Evolutionary conservation across 1,140 invertebrate genomes (phyloP).

Genomic region (Pogonus chalceus): DNA sequence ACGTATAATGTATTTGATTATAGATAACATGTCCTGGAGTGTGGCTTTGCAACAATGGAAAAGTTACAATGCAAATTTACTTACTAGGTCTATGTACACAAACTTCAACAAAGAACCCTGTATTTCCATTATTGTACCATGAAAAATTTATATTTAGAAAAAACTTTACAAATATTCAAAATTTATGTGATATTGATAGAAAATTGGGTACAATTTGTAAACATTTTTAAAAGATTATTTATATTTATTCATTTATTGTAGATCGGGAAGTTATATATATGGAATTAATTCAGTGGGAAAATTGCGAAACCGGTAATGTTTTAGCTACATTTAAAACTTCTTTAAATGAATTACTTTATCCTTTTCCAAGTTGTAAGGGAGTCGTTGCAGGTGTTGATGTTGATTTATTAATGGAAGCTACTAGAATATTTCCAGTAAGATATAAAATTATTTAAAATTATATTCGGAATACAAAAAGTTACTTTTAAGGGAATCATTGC

Average conservation of each 20-base stretch:
- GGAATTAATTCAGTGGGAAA: constrained; percentile 53
- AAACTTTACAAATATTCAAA: constrained; percentile 42
- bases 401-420: constrained; percentile 55
- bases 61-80: constrained; percentile 49
- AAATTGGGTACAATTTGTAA: constrained; percentile 19
- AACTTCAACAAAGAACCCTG: constrained; percentile 44
- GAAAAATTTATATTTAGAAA: constrained; percentile 56
- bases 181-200: constrained; percentile 35
- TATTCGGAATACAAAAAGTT: constrained; percentile 7
- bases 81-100: constrained; percentile 48
- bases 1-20: constrained; percentile 19
- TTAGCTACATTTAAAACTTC: constrained; percentile 52
- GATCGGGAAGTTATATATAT: constrained; percentile 47
- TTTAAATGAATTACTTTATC: constrained; percentile 52
- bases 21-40: constrained; percentile 64
- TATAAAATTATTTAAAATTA: constrained; percentile 5
- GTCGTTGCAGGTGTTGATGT: constrained; percentile 43
- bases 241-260: constrained; percentile 23
- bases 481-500: constrained; percentile 44
- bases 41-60: constrained; percentile 60
- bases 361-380: constrained; percentile 34
- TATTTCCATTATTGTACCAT: constrained; percentile 52
- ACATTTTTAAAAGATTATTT: constrained; percentile 9
- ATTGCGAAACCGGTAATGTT: constrained; percentile 36
- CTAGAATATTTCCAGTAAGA: constrained; percentile 51